phyloP scores from a whole-genome alignment of 2,888 invertebrate species.

The Nemoura dubitans region DNA sequence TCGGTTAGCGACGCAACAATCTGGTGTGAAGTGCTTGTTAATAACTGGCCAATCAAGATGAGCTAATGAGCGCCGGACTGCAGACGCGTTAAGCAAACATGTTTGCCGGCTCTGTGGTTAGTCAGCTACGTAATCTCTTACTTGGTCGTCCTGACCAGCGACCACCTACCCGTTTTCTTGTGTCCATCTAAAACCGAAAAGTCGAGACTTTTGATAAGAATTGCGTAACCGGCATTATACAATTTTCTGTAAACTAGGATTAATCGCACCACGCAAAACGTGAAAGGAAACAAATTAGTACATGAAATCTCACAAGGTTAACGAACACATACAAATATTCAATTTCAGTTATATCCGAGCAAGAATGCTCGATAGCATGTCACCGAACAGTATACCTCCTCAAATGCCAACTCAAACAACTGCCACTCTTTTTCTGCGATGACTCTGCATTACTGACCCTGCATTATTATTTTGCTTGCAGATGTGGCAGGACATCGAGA shows the following conservation, averaged over 20 bases:
- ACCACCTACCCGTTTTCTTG: neutral
- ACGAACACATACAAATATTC: neutral
- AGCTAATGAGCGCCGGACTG: neutral
- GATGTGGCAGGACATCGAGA: conserved; percentile 64
- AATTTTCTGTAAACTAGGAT: neutral
- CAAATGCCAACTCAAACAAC: too few relatives aligned
- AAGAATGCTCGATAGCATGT: neutral
- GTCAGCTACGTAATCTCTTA: neutral
- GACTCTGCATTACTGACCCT: too few relatives aligned
- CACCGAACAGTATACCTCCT: neutral
- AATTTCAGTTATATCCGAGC: neutral
- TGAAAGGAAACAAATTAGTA: neutral
- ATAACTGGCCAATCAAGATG: conserved; percentile 9
- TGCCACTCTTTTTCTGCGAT: too few relatives aligned
- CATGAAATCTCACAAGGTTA: neutral
- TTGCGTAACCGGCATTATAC: neutral
- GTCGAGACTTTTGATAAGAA: neutral
- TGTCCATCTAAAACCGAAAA: neutral
- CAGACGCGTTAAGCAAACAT: neutral
- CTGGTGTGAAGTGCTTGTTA: conserved; percentile 26
- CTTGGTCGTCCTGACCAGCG: neutral
- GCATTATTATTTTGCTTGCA: conserved; percentile 53
- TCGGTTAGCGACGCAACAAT: conserved; percentile 7
- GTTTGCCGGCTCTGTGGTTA: neutral
- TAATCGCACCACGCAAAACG: neutral